phyloP scores from a whole-genome alignment of 1,140 invertebrate genomes.

The Calliopsis andreniformis region DNA sequence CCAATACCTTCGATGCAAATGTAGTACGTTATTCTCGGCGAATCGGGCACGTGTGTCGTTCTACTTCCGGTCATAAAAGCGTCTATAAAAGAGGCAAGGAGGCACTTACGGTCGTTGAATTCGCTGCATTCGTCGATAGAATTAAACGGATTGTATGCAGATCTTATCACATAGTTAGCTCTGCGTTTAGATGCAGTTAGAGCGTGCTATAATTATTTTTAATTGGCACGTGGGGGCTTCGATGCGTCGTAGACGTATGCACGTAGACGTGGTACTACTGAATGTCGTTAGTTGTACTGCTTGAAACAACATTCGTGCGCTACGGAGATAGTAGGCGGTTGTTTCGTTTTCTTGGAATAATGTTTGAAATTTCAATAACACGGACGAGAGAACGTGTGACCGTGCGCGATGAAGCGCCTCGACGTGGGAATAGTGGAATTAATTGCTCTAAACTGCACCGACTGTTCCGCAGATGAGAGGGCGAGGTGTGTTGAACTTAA shows the following conservation, averaged over 20 bases:
- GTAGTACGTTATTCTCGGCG: background rate
- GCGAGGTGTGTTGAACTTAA: background rate
- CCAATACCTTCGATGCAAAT: constrained; percentile 39
- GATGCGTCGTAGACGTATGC: background rate
- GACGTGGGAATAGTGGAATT: constrained; percentile 10
- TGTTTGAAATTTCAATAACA: constrained; percentile 28
- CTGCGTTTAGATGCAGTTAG: background rate
- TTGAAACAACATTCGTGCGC: background rate
- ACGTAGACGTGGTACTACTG: too few species aligned
- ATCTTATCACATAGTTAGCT: too few species aligned
- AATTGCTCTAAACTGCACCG: constrained; percentile 19
- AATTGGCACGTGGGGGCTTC: background rate
- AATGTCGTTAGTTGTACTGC: background rate
- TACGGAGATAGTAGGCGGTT: background rate
- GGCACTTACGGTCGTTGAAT: constrained; percentile 13
- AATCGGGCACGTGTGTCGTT: background rate
- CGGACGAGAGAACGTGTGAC: constrained; percentile 10
- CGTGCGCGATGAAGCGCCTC: background rate
- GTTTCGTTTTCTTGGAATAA: constrained; percentile 7
- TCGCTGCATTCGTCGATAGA: background rate
- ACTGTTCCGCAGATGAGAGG: background rate
- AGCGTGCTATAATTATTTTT: background rate
- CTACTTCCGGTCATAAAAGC: constrained; percentile 4
- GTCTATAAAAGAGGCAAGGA: background rate
- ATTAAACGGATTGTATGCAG: background rate